phyloP scores from a whole-genome alignment of 2,888 invertebrate genomes.

The Eristalis arbustorum region DNA sequence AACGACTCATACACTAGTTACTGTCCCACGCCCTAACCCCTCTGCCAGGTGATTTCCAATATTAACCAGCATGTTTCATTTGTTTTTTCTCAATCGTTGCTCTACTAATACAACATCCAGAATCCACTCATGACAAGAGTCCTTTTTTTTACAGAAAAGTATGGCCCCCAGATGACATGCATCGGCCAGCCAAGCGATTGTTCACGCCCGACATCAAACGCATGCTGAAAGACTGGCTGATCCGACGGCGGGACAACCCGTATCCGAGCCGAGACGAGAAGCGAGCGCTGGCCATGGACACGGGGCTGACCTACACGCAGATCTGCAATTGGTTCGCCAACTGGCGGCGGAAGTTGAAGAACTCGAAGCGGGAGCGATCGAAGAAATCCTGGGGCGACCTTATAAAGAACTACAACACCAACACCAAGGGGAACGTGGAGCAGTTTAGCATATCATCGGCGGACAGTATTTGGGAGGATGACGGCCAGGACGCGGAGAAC shows the following conservation, averaged over 20 bases:
- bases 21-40: constrained; percentile 10
- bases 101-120: not conserved
- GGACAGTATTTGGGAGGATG: constrained; percentile 89
- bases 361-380: constrained; percentile 86
- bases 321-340: constrained; percentile 92
- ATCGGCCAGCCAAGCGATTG: constrained; percentile 85
- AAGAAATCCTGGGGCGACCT: constrained; percentile 88
- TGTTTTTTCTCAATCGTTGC: constrained; percentile 9
- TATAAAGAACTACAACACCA: constrained; percentile 85
- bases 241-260: constrained; percentile 88
- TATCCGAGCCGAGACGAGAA: constrained; percentile 90
- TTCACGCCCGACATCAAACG: constrained; percentile 91
- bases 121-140: no score
- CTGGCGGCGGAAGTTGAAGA: constrained; percentile 89
- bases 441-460: constrained; percentile 90
- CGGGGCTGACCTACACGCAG: constrained; percentile 89
- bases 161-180: constrained; percentile 80
- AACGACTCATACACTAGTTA: constrained; percentile 54
- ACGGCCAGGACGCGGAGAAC: constrained; percentile 75
- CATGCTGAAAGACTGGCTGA: constrained; percentile 89
- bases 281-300: constrained; percentile 86
- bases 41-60: not conserved
- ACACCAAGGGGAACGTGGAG: constrained; percentile 89
- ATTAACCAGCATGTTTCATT: constrained; percentile 17
- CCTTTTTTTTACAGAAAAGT: constrained; percentile 74